phyloP scores from a whole-genome alignment of 2,888 invertebrate genomes.

The Papilio demoleus region DNA sequence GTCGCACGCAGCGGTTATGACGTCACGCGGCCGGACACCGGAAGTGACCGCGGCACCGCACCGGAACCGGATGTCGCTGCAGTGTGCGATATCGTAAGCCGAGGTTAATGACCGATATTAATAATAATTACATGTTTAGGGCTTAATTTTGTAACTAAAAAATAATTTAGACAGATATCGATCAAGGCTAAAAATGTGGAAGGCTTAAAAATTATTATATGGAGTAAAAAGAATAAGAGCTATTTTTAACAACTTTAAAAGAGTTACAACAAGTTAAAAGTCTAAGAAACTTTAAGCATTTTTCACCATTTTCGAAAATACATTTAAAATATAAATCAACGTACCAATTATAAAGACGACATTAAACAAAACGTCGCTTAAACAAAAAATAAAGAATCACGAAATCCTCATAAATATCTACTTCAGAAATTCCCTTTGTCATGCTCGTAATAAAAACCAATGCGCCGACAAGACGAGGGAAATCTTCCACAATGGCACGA shows the following conservation, averaged over 20 bases:
- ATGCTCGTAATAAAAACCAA: conserved; percentile 48
- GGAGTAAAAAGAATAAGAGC: background rate
- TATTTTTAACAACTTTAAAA: background rate
- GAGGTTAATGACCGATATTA: conserved; percentile 69
- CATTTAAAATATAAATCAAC: conserved; percentile 67
- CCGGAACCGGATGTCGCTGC: conserved; percentile 75
- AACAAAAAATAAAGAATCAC: conserved; percentile 34
- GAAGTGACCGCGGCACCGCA: conserved; percentile 71
- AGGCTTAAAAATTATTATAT: no score
- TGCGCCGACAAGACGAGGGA: conserved; percentile 45
- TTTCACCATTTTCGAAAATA: background rate
- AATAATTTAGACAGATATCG: background rate
- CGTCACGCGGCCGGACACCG: conserved; percentile 73
- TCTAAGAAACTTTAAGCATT: background rate
- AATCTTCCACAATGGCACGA: conserved; percentile 48
- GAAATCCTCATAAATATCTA: conserved; percentile 39
- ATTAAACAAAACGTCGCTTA: conserved; percentile 38
- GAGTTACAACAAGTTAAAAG: background rate
- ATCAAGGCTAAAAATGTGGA: background rate
- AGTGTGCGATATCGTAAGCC: conserved; percentile 66
- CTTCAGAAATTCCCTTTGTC: conserved; percentile 39
- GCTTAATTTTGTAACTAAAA: conserved; percentile 7
- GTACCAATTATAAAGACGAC: conserved; percentile 63
- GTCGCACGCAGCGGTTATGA: conserved; percentile 73
- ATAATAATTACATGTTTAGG: conserved; percentile 41